These are phyloP conservation scores for Zaprionus inermis DNA, from an alignment of 1,140 invertebrate genomes.

Conservation along the genomic window DNA sequence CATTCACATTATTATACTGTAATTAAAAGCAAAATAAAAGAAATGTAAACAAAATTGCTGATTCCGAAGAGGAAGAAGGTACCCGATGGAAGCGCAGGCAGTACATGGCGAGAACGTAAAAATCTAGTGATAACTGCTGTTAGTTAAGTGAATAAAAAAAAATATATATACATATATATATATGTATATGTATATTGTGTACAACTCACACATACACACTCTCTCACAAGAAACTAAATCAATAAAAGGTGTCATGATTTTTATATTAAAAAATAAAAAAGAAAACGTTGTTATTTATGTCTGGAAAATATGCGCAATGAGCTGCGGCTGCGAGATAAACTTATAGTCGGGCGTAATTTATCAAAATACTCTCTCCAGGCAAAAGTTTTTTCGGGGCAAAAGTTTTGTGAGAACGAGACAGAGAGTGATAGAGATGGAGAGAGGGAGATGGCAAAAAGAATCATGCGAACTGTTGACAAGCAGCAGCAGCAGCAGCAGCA, in stretches of 20 bases:
- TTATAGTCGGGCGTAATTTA: constrained; percentile 64
- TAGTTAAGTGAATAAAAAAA: constrained; percentile 60
- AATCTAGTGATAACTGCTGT: constrained; percentile 74
- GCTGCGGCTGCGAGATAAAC: constrained; percentile 29
- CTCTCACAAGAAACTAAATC: constrained; percentile 62
- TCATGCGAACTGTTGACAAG: constrained; percentile 67
- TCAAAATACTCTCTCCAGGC: constrained; percentile 56
- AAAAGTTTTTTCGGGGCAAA: constrained; percentile 41
- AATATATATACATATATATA: constrained; percentile 49
- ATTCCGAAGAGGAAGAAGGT: constrained; percentile 32
- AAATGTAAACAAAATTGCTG: constrained; percentile 48
- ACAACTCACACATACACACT: constrained; percentile 29
- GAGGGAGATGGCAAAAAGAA: constrained; percentile 19
- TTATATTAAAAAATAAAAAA: constrained; percentile 55
- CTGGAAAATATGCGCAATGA: constrained; percentile 14
- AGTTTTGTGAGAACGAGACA: constrained; percentile 27
- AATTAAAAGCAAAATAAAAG: constrained; percentile 13
- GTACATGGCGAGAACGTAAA: constrained; percentile 72
- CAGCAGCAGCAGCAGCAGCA: constrained; percentile 26
- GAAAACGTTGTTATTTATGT: constrained; percentile 31
- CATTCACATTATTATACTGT: constrained; percentile 8
- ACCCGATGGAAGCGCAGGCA: constrained; percentile 3
- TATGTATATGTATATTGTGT: constrained; percentile 60
- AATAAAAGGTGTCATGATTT: constrained; percentile 81
- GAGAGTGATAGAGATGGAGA: background rate